Base-by-base conservation (phyloP, 2,797 vertebrate genomes). In the Botia kubotai region DNA sequence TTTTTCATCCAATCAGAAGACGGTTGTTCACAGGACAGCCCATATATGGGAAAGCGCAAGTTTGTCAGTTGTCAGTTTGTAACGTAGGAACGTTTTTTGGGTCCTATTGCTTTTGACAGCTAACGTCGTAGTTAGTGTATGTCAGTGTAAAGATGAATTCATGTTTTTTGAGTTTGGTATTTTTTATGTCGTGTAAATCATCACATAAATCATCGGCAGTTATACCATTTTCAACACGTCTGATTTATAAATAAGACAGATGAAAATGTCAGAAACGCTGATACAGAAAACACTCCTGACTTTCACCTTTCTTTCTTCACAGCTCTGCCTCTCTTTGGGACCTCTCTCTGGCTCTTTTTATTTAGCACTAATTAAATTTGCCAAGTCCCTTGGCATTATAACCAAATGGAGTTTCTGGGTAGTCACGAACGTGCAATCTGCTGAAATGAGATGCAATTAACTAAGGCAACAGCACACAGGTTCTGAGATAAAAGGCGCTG, bases 321-420 rank as follows among this genome's bases (percentile, higher is more conserved):
- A 19, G 55, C 36, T 74, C 43, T 82, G 48, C 29, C 21, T 65
- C 53, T 81, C 69, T 77, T 19, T 19, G 73, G 70, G 84, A 75
- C 71, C 46, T 7, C 73, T 81, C 48, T 79, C 53, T 57, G 85
- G 65, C 85, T 71, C 46, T 70, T 71, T 83, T 72, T 81, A 60
- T 82, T 81, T 77, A 87, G 75, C 76, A 62, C 82, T 85, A 78
- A 85, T 86, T 86, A 79, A 86, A 86, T 86, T 84, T 81, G 81
- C 80, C 82, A 89, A 84, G 82, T 86, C 82, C 88, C 79, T 84
- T 79, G 89, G 80, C 78, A 83, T 81, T 79, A 84, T 72, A 78
- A 82, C 77, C 57, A 77, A 86, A 82, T 84, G 76, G 82, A 74
- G 82, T 86, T 87, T 86, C 82, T 77, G 83, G 77, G 84, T 81